Conservation (phyloP, 2,797 vertebrate species). For the Gymnothorax javanicus region DNA sequence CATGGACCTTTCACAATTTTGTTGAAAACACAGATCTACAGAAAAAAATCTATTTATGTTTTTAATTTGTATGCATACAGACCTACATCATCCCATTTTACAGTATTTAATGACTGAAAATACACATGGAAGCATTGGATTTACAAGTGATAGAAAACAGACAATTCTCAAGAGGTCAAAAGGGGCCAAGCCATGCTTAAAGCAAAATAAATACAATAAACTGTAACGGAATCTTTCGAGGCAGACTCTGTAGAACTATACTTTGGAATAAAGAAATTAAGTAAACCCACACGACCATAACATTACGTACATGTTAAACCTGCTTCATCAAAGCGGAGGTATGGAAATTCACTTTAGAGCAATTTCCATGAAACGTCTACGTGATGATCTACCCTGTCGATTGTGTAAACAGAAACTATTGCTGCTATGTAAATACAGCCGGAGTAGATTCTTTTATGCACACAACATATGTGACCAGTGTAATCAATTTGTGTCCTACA, state of each 20-base stretch:
- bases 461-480: constrained; percentile 3
- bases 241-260: constrained; percentile 9
- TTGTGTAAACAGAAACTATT: constrained; percentile 33
- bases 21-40: neutral
- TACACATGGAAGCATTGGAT: neutral
- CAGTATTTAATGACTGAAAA: neutral
- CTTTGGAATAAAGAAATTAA: constrained; percentile 10
- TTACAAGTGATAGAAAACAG: constrained; percentile 5
- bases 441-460: constrained; percentile 23
- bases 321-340: constrained; percentile 4
- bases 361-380: constrained; percentile 26
- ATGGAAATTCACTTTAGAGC: constrained; percentile 1
- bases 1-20: constrained; percentile 1
- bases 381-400: neutral
- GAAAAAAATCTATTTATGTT: neutral
- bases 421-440: constrained; percentile 16
- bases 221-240: neutral
- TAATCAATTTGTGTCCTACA: constrained; percentile 1
- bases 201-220: constrained; percentile 20
- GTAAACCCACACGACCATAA: constrained; percentile 13
- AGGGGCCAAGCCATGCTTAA: constrained; percentile 10
- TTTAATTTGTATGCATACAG: neutral
- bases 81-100: constrained; percentile 3
- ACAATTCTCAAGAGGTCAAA: constrained; percentile 11
- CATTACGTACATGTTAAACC: constrained; percentile 23